Conservation (phyloP, 2,797 vertebrate species). For the Bradypus variegatus region DNA sequence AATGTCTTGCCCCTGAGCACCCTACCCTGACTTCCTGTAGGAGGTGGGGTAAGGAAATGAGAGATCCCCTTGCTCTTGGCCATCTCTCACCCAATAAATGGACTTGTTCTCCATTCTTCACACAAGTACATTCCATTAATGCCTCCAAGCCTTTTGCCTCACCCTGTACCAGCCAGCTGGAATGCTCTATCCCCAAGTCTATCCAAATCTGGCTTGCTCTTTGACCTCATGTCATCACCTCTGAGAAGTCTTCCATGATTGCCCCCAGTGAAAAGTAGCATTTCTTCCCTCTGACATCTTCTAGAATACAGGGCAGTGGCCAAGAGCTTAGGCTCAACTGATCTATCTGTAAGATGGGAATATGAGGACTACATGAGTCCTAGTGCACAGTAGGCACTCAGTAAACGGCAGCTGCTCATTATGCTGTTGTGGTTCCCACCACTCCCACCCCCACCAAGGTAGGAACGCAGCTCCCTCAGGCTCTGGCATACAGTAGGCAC, state of each 20-base stretch:
- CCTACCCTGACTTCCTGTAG: not conserved
- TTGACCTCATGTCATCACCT: not conserved
- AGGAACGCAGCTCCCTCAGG: not conserved
- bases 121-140: not conserved
- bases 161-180: not conserved
- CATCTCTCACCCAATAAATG: not conserved
- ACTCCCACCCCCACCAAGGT: not conserved
- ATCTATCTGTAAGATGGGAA: not conserved
- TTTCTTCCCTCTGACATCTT: not conserved
- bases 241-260: constrained; percentile 15
- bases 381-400: not conserved
- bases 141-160: not conserved
- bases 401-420: not conserved
- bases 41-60: not conserved
- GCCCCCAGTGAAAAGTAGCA: not conserved
- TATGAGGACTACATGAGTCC: not conserved
- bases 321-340: not conserved
- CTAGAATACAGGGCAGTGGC: not conserved
- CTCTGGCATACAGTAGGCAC: constrained; percentile 43
- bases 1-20: not conserved
- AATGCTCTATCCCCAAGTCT: not conserved
- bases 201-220: not conserved
- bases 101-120: not conserved
- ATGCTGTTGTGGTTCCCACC: not conserved
- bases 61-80: not conserved